Evolutionary conservation across 1,140 invertebrate species (phyloP).

Genomic region (Micrasema minimum): DNA sequence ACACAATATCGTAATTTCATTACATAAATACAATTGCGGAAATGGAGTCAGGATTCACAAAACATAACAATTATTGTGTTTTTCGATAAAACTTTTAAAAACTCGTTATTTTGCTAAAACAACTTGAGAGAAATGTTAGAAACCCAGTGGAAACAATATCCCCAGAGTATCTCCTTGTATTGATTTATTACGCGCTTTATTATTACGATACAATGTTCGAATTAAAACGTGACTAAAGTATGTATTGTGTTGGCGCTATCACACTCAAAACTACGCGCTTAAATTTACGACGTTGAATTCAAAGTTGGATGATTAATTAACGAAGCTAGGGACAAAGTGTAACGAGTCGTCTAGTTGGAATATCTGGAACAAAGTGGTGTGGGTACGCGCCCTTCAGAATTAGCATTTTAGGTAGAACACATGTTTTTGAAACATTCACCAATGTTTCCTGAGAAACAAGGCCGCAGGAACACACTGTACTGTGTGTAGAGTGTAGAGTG

Average conservation of each 20-base stretch:
- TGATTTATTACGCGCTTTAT: too few relatives aligned
- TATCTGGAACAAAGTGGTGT: not conserved
- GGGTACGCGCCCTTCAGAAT: slow-evolving; percentile 12
- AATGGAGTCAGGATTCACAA: too few relatives aligned
- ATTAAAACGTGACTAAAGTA: not conserved
- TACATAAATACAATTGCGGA: too few relatives aligned
- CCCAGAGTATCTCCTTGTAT: not conserved
- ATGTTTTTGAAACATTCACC: slow-evolving; percentile 38
- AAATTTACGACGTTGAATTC: not conserved
- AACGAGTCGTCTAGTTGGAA: not conserved
- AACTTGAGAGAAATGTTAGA: not conserved
- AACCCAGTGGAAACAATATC: not conserved
- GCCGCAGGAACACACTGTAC: not conserved
- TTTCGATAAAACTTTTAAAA: not conserved
- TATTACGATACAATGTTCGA: not conserved
- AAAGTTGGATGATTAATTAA: slow-evolving; percentile 12
- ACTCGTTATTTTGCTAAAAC: not conserved
- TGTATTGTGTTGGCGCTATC: not conserved
- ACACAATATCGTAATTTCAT: too few relatives aligned
- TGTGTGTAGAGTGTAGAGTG: not conserved
- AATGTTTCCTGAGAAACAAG: slow-evolving; percentile 27
- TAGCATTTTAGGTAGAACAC: slow-evolving; percentile 19
- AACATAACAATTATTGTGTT: too few relatives aligned
- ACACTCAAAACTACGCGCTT: not conserved
- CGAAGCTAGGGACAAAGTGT: not conserved